Evolutionary conservation across 2,888 invertebrate species (phyloP), one percentile per base, ranked within the genome.

Genomic region (Glomeris marginata): DNA sequence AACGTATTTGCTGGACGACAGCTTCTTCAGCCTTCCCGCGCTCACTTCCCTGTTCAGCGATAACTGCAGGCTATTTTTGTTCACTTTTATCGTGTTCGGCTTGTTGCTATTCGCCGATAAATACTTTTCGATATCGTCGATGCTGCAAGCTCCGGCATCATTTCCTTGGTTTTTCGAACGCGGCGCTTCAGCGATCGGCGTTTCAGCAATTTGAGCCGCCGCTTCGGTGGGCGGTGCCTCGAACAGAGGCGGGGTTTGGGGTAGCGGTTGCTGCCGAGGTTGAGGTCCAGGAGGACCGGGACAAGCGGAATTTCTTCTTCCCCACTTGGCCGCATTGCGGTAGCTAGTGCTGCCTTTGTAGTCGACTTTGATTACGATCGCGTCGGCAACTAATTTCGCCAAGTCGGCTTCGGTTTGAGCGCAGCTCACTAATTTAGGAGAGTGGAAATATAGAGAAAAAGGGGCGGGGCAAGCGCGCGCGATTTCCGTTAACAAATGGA

Each of bases 291-390:
- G 15, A 60, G 55, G n/a, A 60, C 58, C 44, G 58, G 60, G 21
- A 60, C 59, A 28, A 28, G 28, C 28, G 3, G 28, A 28, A 8
- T 28, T 28, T 28, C 28, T 28, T 28, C 28, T 28, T 28, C 35
- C 60, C 59, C 49, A 49, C 58, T 65, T 84, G 46, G 81, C 78
- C 44, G 84, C 81, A 71, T 84, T 84, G 60, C 86, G 74, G 65
- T 86, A 86, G 70, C 84, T 84, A 58, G 80, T 81, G 69, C 78
- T 82, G 61, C 85, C 85, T 69, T 86, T 87, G 66, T 85, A 86
- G 63, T 84, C 82, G 33, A 86, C 86, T 73, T 82, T 82, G 56
- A 80, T 75, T 49, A 86, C 80, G 59, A 78, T 76, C 63, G 80
- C 81, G 53, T 77, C 77, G 59, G 80, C 80, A 13, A 84, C 76